Evolutionary conservation across 2,888 invertebrate species (phyloP).

Genomic region (Carterocephalus palaemon): DNA sequence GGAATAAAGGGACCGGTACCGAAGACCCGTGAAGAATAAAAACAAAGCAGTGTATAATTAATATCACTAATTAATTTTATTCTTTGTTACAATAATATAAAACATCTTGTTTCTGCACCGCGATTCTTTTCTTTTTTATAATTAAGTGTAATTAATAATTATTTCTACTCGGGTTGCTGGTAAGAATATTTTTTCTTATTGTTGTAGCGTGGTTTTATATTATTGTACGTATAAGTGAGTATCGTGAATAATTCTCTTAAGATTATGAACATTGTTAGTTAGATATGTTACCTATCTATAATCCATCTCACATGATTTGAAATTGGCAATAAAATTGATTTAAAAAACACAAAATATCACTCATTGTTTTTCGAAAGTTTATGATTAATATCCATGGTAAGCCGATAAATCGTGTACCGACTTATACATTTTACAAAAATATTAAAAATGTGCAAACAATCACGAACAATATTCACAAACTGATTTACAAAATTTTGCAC

Average conservation of each 20-base stretch:
- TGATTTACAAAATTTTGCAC: conserved; percentile 17
- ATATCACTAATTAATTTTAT: conserved; percentile 69
- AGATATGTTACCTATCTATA: too few relatives aligned
- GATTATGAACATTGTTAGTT: too few relatives aligned
- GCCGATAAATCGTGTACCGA: too few relatives aligned
- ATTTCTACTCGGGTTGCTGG: conserved; percentile 36
- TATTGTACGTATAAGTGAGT: too few relatives aligned
- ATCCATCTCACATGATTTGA: too few relatives aligned
- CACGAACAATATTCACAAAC: background rate
- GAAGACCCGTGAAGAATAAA: conserved; percentile 40
- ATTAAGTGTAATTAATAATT: conserved; percentile 40
- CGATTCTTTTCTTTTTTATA: conserved; percentile 44
- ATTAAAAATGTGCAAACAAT: conserved; percentile 1
- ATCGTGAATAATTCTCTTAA: too few relatives aligned
- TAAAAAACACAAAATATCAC: too few relatives aligned
- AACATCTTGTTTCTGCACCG: conserved; percentile 29
- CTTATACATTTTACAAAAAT: too few relatives aligned
- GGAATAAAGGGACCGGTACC: conserved; percentile 35
- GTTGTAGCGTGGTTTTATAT: conserved; percentile 24
- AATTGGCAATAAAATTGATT: too few relatives aligned
- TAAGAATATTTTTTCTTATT: conserved; percentile 29
- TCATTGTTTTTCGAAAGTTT: too few relatives aligned
- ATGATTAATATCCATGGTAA: too few relatives aligned
- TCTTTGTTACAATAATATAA: conserved; percentile 53
- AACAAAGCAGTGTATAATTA: conserved; percentile 70